These are phyloP conservation scores for Sarcophaga peregrina DNA, from an alignment of 1,140 invertebrate genomes.

Conservation along the genomic window DNA sequence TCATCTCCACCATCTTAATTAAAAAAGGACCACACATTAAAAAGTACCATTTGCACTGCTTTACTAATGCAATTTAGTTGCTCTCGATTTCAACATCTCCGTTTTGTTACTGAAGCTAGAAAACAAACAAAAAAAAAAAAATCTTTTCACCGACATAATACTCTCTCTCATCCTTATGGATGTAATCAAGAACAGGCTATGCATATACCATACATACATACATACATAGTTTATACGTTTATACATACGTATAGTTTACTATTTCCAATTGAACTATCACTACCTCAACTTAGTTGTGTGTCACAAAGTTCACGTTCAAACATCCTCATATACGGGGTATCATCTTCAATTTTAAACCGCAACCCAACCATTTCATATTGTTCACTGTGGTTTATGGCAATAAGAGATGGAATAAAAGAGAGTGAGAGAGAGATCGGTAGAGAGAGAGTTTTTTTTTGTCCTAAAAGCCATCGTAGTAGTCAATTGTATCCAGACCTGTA, in stretches of 20 bases:
- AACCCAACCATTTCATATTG: constrained; percentile 34
- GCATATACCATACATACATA: no score
- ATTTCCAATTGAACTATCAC: constrained; percentile 30
- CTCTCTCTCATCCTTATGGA: not conserved
- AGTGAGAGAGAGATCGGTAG: not conserved
- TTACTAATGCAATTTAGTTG: not conserved
- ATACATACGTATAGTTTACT: not conserved
- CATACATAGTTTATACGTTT: no score
- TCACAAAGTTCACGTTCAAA: not conserved
- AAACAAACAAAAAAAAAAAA: not conserved
- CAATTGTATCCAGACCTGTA: not conserved
- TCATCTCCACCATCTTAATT: no score
- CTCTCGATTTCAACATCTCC: not conserved
- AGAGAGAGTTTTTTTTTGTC: not conserved
- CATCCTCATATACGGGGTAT: not conserved
- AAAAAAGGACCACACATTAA: not conserved
- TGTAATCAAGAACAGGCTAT: constrained; percentile 34
- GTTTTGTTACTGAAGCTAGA: not conserved
- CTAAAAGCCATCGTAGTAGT: not conserved
- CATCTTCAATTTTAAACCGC: constrained; percentile 33
- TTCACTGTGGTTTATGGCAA: constrained; percentile 5
- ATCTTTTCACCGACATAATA: not conserved
- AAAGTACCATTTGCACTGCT: not conserved
- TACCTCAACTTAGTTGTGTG: not conserved
- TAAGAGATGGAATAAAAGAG: not conserved